Evolutionary conservation across 53 echinoderm and acorn worm genomes (phyloP).

Genomic region (Luidia sarsii): DNA sequence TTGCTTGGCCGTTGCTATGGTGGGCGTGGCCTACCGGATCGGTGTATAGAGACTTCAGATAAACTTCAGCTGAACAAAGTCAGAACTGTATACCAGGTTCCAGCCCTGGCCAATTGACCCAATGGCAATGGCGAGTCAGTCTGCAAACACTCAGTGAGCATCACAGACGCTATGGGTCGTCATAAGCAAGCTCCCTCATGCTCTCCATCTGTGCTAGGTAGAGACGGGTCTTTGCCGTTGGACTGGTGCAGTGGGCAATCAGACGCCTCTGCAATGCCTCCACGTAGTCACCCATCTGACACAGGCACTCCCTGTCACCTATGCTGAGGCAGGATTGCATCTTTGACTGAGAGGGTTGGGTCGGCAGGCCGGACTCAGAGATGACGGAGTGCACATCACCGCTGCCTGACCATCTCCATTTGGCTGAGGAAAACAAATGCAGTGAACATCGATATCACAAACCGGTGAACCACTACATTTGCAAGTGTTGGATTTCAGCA

Average conservation of each 20-base stretch:
- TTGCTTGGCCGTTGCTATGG: no score
- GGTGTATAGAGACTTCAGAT: no score
- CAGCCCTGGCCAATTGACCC: no score
- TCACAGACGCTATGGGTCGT: no score
- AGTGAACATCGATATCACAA: no score
- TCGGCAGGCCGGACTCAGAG: background rate
- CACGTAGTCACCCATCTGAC: slow-evolving; percentile 49
- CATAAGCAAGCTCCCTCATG: slow-evolving; percentile 58
- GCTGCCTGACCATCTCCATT: background rate
- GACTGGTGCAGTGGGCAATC: slow-evolving; percentile 22
- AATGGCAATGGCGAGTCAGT: no score
- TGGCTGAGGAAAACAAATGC: background rate
- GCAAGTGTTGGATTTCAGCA: no score
- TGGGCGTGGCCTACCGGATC: no score
- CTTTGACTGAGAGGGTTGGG: background rate
- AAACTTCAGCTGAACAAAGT: no score
- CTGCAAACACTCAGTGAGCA: no score
- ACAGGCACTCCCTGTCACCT: slow-evolving; percentile 48
- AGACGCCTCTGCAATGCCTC: slow-evolving; percentile 37
- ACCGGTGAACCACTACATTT: no score
- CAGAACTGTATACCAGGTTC: no score
- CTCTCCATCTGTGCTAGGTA: slow-evolving; percentile 62
- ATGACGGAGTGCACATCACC: background rate
- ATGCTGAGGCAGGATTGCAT: slow-evolving; percentile 20
- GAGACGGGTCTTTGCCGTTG: slow-evolving; percentile 49